Percentiles rank a stretch among this genome's conserved stretches.
These are phyloP conservation scores for Abrostola tripartita DNA, from an alignment of 2,888 invertebrate genomes.

Conservation along the genomic window DNA sequence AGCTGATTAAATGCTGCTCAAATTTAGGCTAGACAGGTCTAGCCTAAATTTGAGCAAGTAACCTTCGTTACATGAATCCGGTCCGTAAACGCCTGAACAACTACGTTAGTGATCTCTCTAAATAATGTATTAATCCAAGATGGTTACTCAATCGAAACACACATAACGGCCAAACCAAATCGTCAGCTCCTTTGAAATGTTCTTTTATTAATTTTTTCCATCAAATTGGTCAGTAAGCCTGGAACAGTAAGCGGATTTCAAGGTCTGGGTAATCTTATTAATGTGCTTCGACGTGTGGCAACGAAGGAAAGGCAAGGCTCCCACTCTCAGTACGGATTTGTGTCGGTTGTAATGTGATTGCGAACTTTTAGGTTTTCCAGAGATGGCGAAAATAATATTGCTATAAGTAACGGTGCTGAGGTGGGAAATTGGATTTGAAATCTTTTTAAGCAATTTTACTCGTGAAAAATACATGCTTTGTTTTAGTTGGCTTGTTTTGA, in stretches of 20 bases:
- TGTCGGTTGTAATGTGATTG: constrained; percentile 51
- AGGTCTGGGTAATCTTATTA: constrained; percentile 47
- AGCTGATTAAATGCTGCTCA: no score
- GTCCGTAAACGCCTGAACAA: no score
- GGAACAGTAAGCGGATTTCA: constrained; percentile 44
- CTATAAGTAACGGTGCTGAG: constrained; percentile 32
- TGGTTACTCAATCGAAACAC: no score
- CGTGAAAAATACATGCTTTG: background rate
- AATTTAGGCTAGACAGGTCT: no score
- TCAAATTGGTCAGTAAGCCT: constrained; percentile 23
- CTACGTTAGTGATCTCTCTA: no score
- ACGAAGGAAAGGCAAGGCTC: constrained; percentile 43
- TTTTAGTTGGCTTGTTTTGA: background rate
- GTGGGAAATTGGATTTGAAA: constrained; percentile 44
- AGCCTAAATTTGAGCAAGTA: no score
- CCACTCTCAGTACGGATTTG: constrained; percentile 51
- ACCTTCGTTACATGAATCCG: no score
- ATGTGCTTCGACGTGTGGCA: constrained; percentile 40
- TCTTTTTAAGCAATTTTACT: constrained; percentile 36
- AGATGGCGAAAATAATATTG: constrained; percentile 41
- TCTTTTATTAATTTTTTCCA: constrained; percentile 15
- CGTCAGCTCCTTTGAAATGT: no score
- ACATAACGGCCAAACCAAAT: no score
- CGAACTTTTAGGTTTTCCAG: constrained; percentile 40
- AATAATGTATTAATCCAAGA: no score